Conservation (phyloP, 1,140 invertebrate genomes). For the Anoplophora glabripennis region DNA sequence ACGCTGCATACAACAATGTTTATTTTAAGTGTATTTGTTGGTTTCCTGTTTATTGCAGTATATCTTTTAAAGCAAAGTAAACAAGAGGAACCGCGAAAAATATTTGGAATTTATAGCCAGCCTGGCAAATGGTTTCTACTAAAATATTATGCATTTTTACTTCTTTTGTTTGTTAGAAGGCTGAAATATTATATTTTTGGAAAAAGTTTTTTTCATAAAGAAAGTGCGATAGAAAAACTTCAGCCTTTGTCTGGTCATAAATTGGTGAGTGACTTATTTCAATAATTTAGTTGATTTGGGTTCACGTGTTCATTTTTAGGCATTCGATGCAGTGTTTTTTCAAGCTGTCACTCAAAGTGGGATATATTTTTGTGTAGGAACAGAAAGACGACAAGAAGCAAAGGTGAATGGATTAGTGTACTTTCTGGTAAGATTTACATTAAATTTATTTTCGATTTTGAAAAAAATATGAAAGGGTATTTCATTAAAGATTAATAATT, state of each 20-base stretch:
- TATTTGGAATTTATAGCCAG: constrained; percentile 59
- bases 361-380: constrained; percentile 54
- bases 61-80: background rate
- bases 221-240: constrained; percentile 57
- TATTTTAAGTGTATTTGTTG: background rate
- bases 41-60: constrained; percentile 6
- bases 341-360: constrained; percentile 53
- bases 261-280: constrained; percentile 48
- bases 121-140: constrained; percentile 62
- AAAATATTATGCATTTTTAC: constrained; percentile 58
- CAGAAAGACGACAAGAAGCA: constrained; percentile 54
- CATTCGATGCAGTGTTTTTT: constrained; percentile 63
- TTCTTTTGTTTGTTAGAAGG: constrained; percentile 56
- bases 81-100: constrained; percentile 48
- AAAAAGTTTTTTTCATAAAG: constrained; percentile 16
- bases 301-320: constrained; percentile 47
- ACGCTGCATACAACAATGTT: background rate
- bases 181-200: constrained; percentile 44
- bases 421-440: constrained; percentile 49
- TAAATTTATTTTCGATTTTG: background rate
- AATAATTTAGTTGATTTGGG: background rate
- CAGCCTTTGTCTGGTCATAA: constrained; percentile 59
- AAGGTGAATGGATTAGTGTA: constrained; percentile 59
- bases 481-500: too few species aligned
- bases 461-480: too few species aligned